Conservation (phyloP, 2,888 invertebrate genomes). For the Branchipolynoe longqiensis region DNA sequence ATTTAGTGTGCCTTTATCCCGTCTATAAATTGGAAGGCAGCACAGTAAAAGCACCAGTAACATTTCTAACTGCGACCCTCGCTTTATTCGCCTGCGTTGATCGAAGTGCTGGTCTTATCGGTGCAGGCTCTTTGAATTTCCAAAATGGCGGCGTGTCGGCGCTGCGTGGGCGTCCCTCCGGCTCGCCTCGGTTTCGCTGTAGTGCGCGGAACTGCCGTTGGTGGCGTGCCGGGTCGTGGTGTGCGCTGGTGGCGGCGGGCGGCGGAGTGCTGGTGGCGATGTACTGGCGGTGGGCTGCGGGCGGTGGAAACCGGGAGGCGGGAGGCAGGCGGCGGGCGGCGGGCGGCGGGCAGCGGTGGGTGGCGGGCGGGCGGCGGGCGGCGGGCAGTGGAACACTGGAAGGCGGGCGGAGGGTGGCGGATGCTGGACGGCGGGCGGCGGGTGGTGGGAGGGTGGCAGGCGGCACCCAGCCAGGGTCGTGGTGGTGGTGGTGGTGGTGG, state of each 20-base stretch:
- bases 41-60: too few species aligned
- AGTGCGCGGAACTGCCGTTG: constrained; percentile 18
- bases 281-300: background rate
- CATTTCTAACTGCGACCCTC: too few species aligned
- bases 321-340: too few species aligned
- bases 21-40: too few species aligned
- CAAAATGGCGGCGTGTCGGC: constrained; percentile 19
- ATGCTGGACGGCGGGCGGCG: background rate
- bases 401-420: too few species aligned
- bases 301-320: background rate
- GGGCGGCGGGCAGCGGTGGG: background rate
- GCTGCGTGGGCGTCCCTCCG: background rate
- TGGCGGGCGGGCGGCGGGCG: background rate
- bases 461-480: background rate
- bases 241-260: background rate
- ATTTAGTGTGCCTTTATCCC: too few species aligned
- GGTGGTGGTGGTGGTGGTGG: background rate
- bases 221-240: constrained; percentile 2
- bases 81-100: too few species aligned
- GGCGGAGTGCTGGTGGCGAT: too few species aligned
- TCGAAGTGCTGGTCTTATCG: too few species aligned
- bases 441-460: background rate
- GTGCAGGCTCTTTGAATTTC: too few species aligned
- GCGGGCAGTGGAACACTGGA: too few species aligned
- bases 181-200: background rate